Percentiles rank a stretch among this genome's conserved stretches.
Evolutionary conservation across 2,113 vertebrate species (phyloP).

Genomic region (Poecilia latipinna): DNA sequence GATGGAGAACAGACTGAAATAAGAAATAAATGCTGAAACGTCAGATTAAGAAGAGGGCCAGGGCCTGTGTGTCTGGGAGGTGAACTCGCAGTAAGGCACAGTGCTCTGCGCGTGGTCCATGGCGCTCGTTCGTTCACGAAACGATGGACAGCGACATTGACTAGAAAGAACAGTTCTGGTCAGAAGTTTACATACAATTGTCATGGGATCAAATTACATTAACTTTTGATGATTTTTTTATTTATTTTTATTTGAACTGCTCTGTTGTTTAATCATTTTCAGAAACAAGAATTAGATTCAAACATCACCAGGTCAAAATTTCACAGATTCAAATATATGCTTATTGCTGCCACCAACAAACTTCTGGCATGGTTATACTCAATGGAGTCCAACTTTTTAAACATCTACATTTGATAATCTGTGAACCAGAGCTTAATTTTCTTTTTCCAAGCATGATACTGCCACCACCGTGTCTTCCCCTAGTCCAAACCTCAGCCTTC

Average conservation of each 20-base stretch:
- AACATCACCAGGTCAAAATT: not conserved
- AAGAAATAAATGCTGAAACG: not conserved
- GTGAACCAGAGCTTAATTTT: no score
- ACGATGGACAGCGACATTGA: slow-evolving; percentile 23
- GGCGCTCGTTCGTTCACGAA: slow-evolving; percentile 67
- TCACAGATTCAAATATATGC: not conserved
- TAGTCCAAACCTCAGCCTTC: not conserved
- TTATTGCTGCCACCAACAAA: not conserved
- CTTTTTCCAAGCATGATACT: no score
- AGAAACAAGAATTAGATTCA: not conserved
- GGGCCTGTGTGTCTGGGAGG: slow-evolving; percentile 67
- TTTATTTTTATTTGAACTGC: not conserved
- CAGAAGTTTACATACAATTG: not conserved
- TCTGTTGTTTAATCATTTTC: not conserved
- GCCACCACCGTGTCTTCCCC: no score
- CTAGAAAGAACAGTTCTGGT: slow-evolving; percentile 24
- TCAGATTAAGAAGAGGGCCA: slow-evolving; percentile 22
- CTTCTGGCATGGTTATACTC: not conserved
- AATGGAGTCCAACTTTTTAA: not conserved
- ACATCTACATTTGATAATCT: no score
- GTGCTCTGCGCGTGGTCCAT: slow-evolving; percentile 71
- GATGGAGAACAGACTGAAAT: not conserved
- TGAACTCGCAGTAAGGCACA: slow-evolving; percentile 81
- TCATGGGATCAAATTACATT: not conserved
- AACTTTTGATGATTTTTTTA: not conserved